These are phyloP conservation scores for Arbacia lixula DNA, from an alignment of 53 echinoderm and acorn worm species.

Conservation along the genomic window DNA sequence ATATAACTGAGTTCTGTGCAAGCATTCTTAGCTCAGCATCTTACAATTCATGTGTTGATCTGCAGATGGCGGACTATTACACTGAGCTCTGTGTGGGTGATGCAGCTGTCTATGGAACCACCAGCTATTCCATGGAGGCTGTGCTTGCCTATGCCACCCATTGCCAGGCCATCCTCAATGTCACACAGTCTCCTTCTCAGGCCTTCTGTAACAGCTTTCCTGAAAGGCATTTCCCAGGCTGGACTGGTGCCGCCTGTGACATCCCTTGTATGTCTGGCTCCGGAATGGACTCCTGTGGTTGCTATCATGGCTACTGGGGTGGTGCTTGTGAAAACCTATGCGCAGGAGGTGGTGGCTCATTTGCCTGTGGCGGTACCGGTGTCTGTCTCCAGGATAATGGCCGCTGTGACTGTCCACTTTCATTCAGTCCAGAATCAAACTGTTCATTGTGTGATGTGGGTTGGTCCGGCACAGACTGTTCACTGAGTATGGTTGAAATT, in stretches of 20 bases:
- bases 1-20: conserved; percentile 52
- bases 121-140: conserved; percentile 66
- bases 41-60: not conserved
- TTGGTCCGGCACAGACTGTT: conserved; percentile 81
- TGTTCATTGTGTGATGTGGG: conserved; percentile 72
- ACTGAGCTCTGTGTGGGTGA: conserved; percentile 66
- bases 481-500: conserved; percentile 37
- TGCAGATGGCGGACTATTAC: conserved; percentile 68
- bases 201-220: conserved; percentile 66
- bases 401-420: conserved; percentile 73
- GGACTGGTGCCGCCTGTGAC: conserved; percentile 77
- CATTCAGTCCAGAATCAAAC: conserved; percentile 39
- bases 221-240: conserved; percentile 71
- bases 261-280: conserved; percentile 72
- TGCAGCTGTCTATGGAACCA: conserved; percentile 49
- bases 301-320: conserved; percentile 82
- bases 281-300: conserved; percentile 55
- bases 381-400: conserved; percentile 63
- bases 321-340: conserved; percentile 65
- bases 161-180: conserved; percentile 54
- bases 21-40: conserved; percentile 39
- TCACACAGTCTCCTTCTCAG: conserved; percentile 59
- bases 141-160: conserved; percentile 77
- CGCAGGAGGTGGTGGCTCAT: conserved; percentile 73
- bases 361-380: conserved; percentile 70